Base-by-base conservation (phyloP, 1,140 invertebrate genomes). In the Zeugodacus cucurbitae region DNA sequence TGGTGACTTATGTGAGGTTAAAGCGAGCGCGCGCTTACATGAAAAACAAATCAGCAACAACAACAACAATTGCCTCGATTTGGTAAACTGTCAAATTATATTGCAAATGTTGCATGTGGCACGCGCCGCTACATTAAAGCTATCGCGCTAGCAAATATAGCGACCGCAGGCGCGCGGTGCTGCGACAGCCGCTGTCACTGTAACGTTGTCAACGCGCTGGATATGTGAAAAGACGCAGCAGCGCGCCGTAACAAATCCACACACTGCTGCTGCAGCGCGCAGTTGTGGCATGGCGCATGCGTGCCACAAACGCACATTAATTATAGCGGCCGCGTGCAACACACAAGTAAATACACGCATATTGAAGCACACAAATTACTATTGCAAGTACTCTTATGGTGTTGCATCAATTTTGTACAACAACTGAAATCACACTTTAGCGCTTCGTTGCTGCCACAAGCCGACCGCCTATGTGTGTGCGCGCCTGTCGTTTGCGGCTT, bases 71-170 rank as follows among this genome's bases (percentile, higher is more conserved):
- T 82, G 26, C 8, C 74, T 82, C 74, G 74, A 82, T 82, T 82
- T 82, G 26, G 74, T 82, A 82, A 82, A 82, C 41, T 82, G 74
- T 82, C 74, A 82, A 82, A 82, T 82, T 82, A 82, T 82, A 26
- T 82, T 82, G 34, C 17, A 20, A 20, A 22, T 74, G 67, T 48
- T 44, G 74, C 41, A 82, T 26, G 74, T 82, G 74, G 17, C 74
- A 82, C 74, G 74, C 37, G 41, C 74, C 74, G 48, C 48, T 6
- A 22, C 58, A n/a, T 22, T 62, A 7, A 62, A 26, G n/a, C 41
- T 54, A 48, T 22, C 41, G 22, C 11, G 14, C 48, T 54, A 26
- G 58, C 48, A 26, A 82, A 82, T 48, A 41, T 48, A 29, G 74
- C 11, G 26, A 34, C 41, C 70, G 70, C 70, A 8, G 22, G 70